Evolutionary conservation across 2,113 vertebrate species (phyloP), one percentile per base, ranked within the genome.

Genomic region (Larimichthys polyactis): DNA sequence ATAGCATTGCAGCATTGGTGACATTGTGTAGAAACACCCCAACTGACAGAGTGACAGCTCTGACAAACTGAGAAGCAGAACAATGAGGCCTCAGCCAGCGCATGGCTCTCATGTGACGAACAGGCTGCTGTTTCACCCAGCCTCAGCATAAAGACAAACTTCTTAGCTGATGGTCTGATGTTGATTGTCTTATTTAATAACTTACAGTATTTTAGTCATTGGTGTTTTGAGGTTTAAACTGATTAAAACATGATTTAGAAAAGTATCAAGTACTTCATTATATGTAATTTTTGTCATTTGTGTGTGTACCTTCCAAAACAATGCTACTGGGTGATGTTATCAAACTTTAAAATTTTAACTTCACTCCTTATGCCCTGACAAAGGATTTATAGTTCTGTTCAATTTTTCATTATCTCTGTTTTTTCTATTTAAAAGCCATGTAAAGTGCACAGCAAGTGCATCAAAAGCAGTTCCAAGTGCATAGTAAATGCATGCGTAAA

Each of bases 31-130:
- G 8, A 40, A 40, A 9, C 36, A 40, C 36, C 7, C 8, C 36
- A 40, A 40, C 27, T 24, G 8, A n/a, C 16, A 52, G 20, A 60
- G 16, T 62, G 72, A 73, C 48, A 74, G 51, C 29, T 62, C 16
- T 63, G 55, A 76, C 65, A 59, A 22, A 59, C 12, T 70, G 15
- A 67, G 40, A 62, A 20, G 7, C 59, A 76, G 52, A 67, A 60
- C n/a, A 71, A 68, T 75, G 36, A 52, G 58, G 40, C 43, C 7
- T 36, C 24, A 75, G 63, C 14, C 60, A 77, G 88, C 84, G 77
- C 68, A 82, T 89, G 87, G 72, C 12, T 81, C 71, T 83, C 82
- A 90, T 93, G 88, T 88, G 84, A 90, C 14, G 11, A 75, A 68
- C 69, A 67, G 64, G 19, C 71, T 67, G 72, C 58, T 75, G 69